Evolutionary conservation across 1,140 invertebrate species (phyloP), one percentile per base, ranked within the genome.

Genomic region (Saccostrea echinata): DNA sequence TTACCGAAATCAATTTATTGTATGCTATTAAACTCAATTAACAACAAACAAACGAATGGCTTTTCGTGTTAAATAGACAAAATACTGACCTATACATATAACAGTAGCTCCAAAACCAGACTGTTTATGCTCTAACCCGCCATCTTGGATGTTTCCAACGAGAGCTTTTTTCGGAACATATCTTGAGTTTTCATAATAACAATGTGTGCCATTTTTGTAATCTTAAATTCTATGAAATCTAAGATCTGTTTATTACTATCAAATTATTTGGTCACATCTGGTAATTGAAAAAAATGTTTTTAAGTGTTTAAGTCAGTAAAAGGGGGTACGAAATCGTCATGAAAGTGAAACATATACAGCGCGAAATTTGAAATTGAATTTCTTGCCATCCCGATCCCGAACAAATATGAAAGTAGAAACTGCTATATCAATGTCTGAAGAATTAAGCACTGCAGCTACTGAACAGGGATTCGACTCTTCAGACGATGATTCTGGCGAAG

Each of bases 381-480:
- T 30, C 9, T 24, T 16, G 16, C 35, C 9, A 80, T 3, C 27
- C 35, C 71, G 27, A 33, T 80, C 27, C 71, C 27, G 71, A 33
- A 80, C 71, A 13, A 27, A 57, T 61, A 84, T 84, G 83, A 84
- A 84, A 84, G 51, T 52, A 57, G 53, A 84, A 18, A 61, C 55
- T 43, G 52, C 13, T 12, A 9, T 9, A 64, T 2, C 68, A 13
- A 76, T 30, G 1, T 76, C 57, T 76, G 68, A 76, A 30, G 68
- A 18, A 30, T 30, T 13, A 16, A 61, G 18, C 55, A 18, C 24
- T 30, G 68, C 11, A 30, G 68, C 68, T 16, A 30, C 68, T 18
- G 24, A 33, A 4, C 85, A 90, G 43, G 88, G 76, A 18, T 93
- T 93, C 88, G 91, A 92, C 86, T 92, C 92, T 8, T 92, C 92